Conservation (phyloP, 1,140 invertebrate genomes). For the Penaeus vannamei region DNA sequence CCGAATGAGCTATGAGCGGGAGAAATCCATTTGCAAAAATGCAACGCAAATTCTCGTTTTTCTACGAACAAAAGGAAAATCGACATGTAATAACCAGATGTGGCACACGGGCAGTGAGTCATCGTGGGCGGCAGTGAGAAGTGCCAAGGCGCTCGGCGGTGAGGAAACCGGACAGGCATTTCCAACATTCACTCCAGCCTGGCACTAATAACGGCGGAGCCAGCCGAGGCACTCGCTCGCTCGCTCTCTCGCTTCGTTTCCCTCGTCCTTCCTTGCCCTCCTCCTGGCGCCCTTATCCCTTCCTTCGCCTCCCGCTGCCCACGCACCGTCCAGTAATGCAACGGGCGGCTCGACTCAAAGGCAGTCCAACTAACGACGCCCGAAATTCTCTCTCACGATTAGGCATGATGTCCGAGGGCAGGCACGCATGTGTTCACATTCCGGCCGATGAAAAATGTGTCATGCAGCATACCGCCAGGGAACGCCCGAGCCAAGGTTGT, state of each 20-base stretch:
- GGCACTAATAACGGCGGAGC: background rate
- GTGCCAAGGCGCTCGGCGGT: constrained; percentile 7
- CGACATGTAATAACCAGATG: too few species aligned
- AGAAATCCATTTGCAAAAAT: too few species aligned
- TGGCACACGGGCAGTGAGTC: too few species aligned
- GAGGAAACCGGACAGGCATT: constrained; percentile 26
- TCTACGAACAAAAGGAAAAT: too few species aligned
- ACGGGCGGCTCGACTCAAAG: background rate
- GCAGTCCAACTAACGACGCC: background rate
- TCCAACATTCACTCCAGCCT: constrained; percentile 22
- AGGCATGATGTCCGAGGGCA: too few species aligned
- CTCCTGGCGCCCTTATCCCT: background rate
- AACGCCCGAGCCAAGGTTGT: too few species aligned
- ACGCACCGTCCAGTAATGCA: background rate
- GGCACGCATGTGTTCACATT: too few species aligned
- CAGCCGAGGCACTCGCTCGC: background rate
- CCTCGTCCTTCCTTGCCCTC: background rate
- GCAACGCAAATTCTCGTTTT: too few species aligned
- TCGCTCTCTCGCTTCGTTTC: background rate
- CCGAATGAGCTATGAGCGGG: too few species aligned
- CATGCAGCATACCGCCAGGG: too few species aligned
- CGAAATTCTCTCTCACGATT: background rate
- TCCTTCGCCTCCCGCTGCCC: background rate
- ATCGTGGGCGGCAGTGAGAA: too few species aligned
- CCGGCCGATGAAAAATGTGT: too few species aligned